A percentile compares a stretch with the other conserved stretches of the same genome.
Evolutionary conservation across 2,797 vertebrate species (phyloP).

Genomic region (Myotis findleyi): DNA sequence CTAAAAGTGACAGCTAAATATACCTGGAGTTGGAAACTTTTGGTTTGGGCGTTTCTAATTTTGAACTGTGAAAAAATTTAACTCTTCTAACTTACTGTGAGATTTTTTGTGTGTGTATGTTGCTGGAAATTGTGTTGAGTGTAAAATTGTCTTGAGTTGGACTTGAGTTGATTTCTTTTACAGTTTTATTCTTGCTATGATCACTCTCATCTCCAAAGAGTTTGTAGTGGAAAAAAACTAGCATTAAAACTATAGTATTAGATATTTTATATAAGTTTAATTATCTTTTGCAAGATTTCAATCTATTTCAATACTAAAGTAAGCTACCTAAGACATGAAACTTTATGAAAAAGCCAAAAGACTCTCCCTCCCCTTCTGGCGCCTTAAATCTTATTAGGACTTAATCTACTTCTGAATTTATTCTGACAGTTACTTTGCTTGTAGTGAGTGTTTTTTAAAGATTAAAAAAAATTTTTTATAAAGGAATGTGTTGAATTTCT

Average conservation of each 20-base stretch:
- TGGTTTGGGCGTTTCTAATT: neutral
- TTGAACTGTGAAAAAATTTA: constrained; percentile 35
- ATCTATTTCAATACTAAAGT: neutral
- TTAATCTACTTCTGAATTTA: constrained; percentile 45
- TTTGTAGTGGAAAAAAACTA: constrained; percentile 27
- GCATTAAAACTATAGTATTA: neutral
- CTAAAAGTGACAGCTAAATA: neutral
- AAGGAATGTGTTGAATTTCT: neutral
- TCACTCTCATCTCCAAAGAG: neutral
- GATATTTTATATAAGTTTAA: constrained; percentile 16
- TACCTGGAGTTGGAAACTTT: neutral
- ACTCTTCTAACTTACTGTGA: neutral
- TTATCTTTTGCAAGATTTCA: constrained; percentile 26
- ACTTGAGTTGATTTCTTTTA: constrained; percentile 39
- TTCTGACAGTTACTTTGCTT: constrained; percentile 46
- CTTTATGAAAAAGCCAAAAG: constrained; percentile 23
- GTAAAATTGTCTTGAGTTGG: neutral
- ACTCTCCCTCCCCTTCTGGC: neutral
- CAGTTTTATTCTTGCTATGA: constrained; percentile 5
- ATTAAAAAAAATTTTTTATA: constrained; percentile 33
- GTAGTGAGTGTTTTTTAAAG: neutral
- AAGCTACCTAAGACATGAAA: constrained; percentile 11
- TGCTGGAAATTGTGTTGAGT: neutral
- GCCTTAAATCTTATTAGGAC: constrained; percentile 28
- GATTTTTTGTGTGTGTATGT: neutral